phyloP scores from a whole-genome alignment of 1,140 invertebrate genomes.

The Heliconius eleuchia region DNA sequence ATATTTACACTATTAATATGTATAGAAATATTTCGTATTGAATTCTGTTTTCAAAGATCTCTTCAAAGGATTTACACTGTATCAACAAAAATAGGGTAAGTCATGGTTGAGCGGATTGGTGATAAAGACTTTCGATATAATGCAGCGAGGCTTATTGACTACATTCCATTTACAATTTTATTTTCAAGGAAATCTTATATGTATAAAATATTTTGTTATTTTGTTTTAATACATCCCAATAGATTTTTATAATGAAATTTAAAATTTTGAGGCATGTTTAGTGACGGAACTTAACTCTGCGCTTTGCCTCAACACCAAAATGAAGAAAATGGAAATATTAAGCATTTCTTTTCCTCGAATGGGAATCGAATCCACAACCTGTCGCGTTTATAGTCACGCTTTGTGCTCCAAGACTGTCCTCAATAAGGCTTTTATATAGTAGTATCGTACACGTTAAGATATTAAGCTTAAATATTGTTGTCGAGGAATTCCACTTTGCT shows the following conservation, averaged over 20 bases:
- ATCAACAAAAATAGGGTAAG: constrained; percentile 6
- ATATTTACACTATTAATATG: background rate
- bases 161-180: background rate
- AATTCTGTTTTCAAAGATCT: background rate
- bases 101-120: background rate
- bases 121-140: background rate
- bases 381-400: too few relatives aligned
- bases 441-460: constrained; percentile 35
- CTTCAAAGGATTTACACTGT: constrained; percentile 1
- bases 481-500: constrained; percentile 57
- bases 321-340: too few relatives aligned
- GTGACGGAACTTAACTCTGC: too few relatives aligned
- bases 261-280: background rate
- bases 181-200: background rate
- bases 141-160: background rate
- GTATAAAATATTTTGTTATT: background rate
- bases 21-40: background rate
- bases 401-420: too few relatives aligned
- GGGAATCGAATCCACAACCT: too few relatives aligned
- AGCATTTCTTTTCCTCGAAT: too few relatives aligned
- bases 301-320: too few relatives aligned
- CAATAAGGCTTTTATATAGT: too few relatives aligned
- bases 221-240: background rate
- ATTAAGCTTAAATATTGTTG: constrained; percentile 57
- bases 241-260: background rate